Percentiles rank a stretch among this genome's conserved stretches.
phyloP scores from a whole-genome alignment of 2,797 vertebrate species.

The Alfaro cultratus region DNA sequence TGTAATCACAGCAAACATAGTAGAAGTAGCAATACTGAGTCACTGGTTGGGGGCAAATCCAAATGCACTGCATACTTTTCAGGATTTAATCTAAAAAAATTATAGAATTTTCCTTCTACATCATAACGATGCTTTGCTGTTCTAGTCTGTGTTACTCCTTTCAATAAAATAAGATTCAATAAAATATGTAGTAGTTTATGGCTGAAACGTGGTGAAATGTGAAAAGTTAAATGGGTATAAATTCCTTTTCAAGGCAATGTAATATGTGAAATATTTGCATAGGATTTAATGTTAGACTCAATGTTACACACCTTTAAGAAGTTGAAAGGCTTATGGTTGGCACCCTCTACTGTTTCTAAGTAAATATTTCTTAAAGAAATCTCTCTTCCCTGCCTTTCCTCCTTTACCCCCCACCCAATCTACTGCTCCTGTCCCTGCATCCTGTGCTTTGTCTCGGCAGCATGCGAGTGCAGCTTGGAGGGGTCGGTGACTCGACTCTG shows the following conservation, averaged over 20 bases:
- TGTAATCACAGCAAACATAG: neutral
- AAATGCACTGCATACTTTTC: neutral
- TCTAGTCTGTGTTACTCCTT: neutral
- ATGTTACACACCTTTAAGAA: neutral
- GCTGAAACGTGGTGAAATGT: neutral
- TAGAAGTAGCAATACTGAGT: neutral
- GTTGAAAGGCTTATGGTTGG: conserved; percentile 16
- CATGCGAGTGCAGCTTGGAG: conserved; percentile 89
- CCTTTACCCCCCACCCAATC: neutral
- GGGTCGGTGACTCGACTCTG: conserved; percentile 88
- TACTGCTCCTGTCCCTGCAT: neutral
- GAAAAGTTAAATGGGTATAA: neutral
- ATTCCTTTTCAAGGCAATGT: neutral
- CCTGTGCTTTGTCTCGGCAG: conserved; percentile 56
- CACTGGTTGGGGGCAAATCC: neutral
- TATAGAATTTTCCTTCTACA: neutral
- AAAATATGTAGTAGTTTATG: neutral
- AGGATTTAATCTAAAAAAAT: neutral
- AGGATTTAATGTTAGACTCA: neutral
- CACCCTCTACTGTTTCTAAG: conserved; percentile 53
- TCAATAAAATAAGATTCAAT: neutral
- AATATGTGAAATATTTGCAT: neutral
- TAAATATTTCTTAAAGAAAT: neutral
- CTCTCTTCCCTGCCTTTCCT: neutral
- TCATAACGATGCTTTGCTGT: too few relatives aligned